phyloP scores from a whole-genome alignment of 2,113 vertebrate genomes.

The Alouatta palliata region DNA sequence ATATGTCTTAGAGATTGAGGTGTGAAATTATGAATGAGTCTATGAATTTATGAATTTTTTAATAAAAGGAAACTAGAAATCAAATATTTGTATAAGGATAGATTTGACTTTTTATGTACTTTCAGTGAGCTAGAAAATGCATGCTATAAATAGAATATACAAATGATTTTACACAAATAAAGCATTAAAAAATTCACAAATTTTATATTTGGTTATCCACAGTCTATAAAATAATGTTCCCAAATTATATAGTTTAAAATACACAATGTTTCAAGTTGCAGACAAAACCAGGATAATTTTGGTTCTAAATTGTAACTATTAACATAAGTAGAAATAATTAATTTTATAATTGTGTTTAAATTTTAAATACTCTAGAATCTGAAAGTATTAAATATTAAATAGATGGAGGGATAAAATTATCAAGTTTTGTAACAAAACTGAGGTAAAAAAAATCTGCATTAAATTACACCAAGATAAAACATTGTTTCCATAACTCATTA shows the following conservation, averaged over 20 bases:
- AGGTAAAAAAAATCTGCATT: constrained; percentile 46
- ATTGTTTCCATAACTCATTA: constrained; percentile 14
- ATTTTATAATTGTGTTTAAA: constrained; percentile 33
- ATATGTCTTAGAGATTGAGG: neutral
- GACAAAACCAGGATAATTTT: neutral
- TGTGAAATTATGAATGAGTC: neutral
- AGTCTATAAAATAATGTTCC: constrained; percentile 41
- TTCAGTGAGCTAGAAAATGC: constrained; percentile 76
- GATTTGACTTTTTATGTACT: constrained; percentile 72
- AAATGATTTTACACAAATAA: constrained; percentile 75
- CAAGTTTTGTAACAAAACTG: constrained; percentile 40
- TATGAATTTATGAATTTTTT: neutral
- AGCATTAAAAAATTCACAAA: constrained; percentile 72
- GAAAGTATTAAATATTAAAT: constrained; percentile 44
- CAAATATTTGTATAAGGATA: constrained; percentile 72
- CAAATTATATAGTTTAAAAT: constrained; percentile 44
- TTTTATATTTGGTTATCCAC: constrained; percentile 74
- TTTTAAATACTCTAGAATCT: constrained; percentile 7
- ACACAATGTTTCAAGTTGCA: constrained; percentile 25
- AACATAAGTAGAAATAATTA: neutral
- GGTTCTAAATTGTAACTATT: neutral
- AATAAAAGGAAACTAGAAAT: constrained; percentile 30
- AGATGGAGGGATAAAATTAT: constrained; percentile 25
- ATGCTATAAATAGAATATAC: constrained; percentile 72
- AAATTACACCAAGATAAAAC: constrained; percentile 29